Percentiles rank a stretch among this genome's conserved stretches.
These are phyloP conservation scores for Threskiornis aethiopicus DNA, from an alignment of 2,797 vertebrate species.

Conservation along the genomic window DNA sequence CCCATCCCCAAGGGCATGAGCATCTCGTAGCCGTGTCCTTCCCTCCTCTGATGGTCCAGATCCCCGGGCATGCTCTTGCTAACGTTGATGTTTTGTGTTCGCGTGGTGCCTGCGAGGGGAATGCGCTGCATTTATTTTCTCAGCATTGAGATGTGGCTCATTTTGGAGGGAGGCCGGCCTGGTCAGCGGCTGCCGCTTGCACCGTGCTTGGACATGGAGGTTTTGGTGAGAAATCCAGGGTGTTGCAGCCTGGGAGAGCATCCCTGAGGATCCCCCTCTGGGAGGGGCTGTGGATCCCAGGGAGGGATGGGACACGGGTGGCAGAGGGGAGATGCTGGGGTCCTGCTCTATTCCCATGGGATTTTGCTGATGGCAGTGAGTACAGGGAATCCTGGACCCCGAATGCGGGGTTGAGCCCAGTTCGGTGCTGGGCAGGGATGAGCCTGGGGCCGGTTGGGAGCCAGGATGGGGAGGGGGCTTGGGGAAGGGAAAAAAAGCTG, in stretches of 20 bases:
- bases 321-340: not conserved
- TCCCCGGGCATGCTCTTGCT: not conserved
- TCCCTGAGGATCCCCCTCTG: not conserved
- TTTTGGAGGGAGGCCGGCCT: not conserved
- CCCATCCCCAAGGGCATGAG: not conserved
- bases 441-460: not conserved
- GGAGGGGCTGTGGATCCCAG: not conserved
- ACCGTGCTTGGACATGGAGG: not conserved
- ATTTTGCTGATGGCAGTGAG: accelerated
- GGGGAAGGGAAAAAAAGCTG: not conserved
- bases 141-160: not conserved
- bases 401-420: not conserved
- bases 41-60: not conserved
- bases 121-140: not conserved
- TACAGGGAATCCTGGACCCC: too few species aligned
- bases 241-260: not conserved
- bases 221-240: not conserved
- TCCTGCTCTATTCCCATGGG: not conserved
- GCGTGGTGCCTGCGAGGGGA: not conserved
- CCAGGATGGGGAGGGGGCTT: not conserved
- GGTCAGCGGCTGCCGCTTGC: not conserved
- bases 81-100: not conserved
- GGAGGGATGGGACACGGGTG: not conserved
- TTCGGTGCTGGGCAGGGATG: not conserved
- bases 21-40: not conserved